Conservation (phyloP, 2,797 vertebrate genomes). For the Falco columbarius region DNA sequence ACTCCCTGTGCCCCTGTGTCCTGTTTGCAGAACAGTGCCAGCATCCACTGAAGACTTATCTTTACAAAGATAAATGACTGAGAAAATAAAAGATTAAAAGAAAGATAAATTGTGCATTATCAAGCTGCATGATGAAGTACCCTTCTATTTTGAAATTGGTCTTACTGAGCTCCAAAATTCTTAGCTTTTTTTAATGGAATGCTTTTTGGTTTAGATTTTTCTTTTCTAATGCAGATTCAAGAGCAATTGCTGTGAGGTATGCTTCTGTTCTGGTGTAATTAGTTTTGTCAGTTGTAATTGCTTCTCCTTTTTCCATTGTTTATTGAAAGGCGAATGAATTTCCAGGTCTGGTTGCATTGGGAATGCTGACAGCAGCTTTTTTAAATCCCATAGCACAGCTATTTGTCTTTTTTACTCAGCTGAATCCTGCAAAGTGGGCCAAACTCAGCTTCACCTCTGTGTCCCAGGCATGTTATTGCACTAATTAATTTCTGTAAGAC, state of each 20-base stretch:
- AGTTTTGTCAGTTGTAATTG: slow-evolving; percentile 40
- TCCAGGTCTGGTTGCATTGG: slow-evolving; percentile 16
- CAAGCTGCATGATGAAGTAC: accelerated
- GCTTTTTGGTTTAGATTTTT: not conserved
- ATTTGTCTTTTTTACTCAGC: slow-evolving; percentile 17
- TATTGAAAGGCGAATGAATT: slow-evolving; percentile 24
- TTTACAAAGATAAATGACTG: not conserved
- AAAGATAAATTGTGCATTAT: not conserved
- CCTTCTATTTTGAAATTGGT: not conserved
- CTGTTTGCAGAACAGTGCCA: not conserved
- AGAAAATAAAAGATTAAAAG: too few species aligned
- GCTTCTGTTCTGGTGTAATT: slow-evolving; percentile 4
- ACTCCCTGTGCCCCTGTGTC: not conserved
- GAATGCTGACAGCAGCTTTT: slow-evolving; percentile 48
- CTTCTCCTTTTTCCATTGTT: slow-evolving; percentile 30
- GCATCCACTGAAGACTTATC: not conserved
- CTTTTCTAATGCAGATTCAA: not conserved
- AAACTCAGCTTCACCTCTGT: not conserved
- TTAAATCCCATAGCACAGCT: slow-evolving; percentile 2
- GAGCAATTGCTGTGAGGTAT: not conserved
- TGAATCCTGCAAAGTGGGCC: slow-evolving; percentile 35
- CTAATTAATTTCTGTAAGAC: slow-evolving; percentile 18
- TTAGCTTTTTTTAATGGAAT: not conserved
- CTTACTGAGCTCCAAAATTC: not conserved
- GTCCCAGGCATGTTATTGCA: not conserved